Evolutionary conservation across 2,797 vertebrate genomes (phyloP).

Genomic region (Sphenodon punctatus): DNA sequence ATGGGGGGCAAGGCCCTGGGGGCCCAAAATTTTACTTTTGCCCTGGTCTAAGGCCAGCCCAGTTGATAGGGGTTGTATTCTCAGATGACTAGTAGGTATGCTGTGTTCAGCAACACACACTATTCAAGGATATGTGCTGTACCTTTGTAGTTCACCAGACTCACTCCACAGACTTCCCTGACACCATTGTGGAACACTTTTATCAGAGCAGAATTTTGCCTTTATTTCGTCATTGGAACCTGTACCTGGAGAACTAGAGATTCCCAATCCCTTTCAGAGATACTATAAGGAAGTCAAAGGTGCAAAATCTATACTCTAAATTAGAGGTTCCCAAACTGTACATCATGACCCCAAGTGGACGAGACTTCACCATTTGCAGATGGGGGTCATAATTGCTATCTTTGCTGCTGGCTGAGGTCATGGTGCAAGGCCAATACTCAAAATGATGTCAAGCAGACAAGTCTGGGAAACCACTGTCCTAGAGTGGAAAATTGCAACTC

Average conservation of each 20-base stretch:
- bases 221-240: not conserved
- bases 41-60: too few species aligned
- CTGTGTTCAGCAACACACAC: not conserved
- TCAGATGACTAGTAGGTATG: not conserved
- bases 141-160: not conserved
- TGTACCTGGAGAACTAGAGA: not conserved
- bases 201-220: not conserved
- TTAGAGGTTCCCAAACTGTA: too few species aligned
- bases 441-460: too few species aligned
- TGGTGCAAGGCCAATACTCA: too few species aligned
- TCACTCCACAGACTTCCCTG: not conserved
- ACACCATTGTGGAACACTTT: not conserved
- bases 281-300: not conserved
- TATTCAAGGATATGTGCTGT: not conserved
- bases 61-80: not conserved
- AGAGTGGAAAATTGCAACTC: too few species aligned
- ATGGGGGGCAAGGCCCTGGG: too few species aligned
- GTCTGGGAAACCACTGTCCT: too few species aligned
- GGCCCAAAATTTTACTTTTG: too few species aligned
- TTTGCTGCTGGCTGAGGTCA: too few species aligned
- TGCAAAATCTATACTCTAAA: not conserved
- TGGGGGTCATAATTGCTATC: too few species aligned
- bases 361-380: too few species aligned
- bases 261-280: not conserved
- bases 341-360: too few species aligned